Evolutionary conservation across 2,888 invertebrate genomes (phyloP).

Genomic region (Meta bourneti): DNA sequence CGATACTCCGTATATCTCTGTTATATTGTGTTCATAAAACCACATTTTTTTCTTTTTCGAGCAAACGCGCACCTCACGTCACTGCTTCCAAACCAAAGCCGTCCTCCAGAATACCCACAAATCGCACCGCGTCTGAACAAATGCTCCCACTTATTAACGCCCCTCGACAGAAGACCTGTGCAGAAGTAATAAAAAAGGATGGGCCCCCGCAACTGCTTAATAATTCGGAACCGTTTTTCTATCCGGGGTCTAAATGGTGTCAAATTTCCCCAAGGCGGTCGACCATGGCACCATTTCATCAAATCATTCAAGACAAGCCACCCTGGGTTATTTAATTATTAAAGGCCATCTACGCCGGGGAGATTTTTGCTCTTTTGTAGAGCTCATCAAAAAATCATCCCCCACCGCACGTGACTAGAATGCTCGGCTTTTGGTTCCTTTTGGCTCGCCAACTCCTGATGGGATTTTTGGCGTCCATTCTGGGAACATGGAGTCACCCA

Average conservation of each 20-base stretch:
- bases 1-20: neutral
- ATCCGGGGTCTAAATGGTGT: constrained; percentile 57
- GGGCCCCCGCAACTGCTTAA: constrained; percentile 24
- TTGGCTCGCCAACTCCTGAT: constrained; percentile 13
- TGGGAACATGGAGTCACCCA: too few relatives aligned
- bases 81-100: neutral
- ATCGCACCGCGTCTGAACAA: neutral
- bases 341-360: constrained; percentile 26
- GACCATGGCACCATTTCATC: constrained; percentile 64
- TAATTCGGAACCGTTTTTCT: constrained; percentile 60
- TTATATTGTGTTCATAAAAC: neutral
- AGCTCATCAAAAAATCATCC: constrained; percentile 69
- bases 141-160: neutral
- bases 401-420: constrained; percentile 38
- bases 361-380: constrained; percentile 47
- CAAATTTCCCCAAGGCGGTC: constrained; percentile 57
- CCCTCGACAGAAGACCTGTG: neutral
- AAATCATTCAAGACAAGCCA: constrained; percentile 64
- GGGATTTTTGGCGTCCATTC: neutral
- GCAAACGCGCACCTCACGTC: neutral
- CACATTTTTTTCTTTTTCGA: too few relatives aligned
- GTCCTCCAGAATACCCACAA: neutral
- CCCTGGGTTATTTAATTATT: constrained; percentile 64
- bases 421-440: constrained; percentile 16
- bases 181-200: constrained; percentile 27